A percentile compares a stretch with the other conserved stretches of the same genome.
Evolutionary conservation across 2,797 vertebrate genomes (phyloP).

Genomic region (Lepidocolaptes lacrymiger): DNA sequence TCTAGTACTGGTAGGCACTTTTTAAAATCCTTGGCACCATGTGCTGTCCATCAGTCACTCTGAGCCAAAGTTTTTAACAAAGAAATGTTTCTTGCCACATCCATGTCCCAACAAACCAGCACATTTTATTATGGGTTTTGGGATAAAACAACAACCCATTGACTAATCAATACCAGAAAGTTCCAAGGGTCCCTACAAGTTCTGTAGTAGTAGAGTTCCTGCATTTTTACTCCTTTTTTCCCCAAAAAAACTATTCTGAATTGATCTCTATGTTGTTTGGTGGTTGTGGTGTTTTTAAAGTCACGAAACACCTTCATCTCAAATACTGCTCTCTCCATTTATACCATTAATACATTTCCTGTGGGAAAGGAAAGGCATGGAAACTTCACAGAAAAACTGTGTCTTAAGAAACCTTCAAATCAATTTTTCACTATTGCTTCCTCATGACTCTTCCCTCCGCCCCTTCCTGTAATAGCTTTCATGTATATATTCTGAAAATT

Average conservation of each 20-base stretch:
- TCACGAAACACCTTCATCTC: background rate
- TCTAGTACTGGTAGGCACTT: background rate
- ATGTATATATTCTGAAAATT: background rate
- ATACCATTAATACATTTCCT: background rate
- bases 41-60: background rate
- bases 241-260: background rate
- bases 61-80: background rate
- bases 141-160: background rate
- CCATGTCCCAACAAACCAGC: background rate
- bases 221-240: background rate
- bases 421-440: background rate
- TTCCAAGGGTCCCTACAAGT: background rate
- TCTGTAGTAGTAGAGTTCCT: background rate
- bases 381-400: background rate
- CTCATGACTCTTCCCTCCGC: fast-evolving
- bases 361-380: background rate
- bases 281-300: background rate
- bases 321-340: background rate
- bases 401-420: background rate
- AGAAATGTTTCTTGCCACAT: background rate
- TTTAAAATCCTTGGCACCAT: background rate
- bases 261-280: background rate
- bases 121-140: background rate
- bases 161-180: background rate
- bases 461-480: background rate